Base-by-base conservation (phyloP, 2,113 vertebrate species). In the Centropus unirufus region DNA sequence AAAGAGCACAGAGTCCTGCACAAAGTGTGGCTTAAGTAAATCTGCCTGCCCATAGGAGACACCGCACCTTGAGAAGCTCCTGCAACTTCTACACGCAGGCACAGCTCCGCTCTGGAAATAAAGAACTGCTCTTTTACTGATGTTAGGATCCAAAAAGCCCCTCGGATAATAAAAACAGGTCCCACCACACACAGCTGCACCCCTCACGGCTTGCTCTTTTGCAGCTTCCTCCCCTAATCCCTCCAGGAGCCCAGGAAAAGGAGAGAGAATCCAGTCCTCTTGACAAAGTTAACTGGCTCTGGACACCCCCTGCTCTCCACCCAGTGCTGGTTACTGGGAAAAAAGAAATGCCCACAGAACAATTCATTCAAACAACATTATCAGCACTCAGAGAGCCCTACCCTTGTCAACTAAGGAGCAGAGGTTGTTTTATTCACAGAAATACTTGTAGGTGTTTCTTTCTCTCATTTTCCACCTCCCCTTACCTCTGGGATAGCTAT, bases 111-210 rank as follows among this genome's bases (percentile, higher is more conserved):
- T 92, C 51, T 34, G 76, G 80, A 77, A 92, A 63, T 69, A 36
- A 83, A 58, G 59, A 76, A 39, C 34, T 70, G 72, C 86, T 81
- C 11, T 39, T 84, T 84, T 74, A 87, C 23, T 24, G 64, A 49
- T 2, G 3, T 36, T 49, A 78, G 64, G 85, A 74, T 57, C 88
- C 72, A 80, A 93, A 78, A 89, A 69, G 54, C 29, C 54, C 40
- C 85, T 52, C 3, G 42, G 73, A 69, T 58, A 93, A 81, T 14
- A 93, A 92, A 96, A 96, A 82, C 75, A 94, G 86, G 73, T 89
- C 68, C 83, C 4, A 6, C 36, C 64, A 63, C 13, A 63, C 13
- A 19, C 1, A 5, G 79, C 47, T 68, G 29, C 57, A 36, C 30
- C 83, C 82, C 83, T 92, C 0, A 22, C 49, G 85, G 80, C 40